A percentile compares a stretch with the other conserved stretches of the same genome.
Conservation (phyloP, 2,797 vertebrate genomes). For the Ciconia nigra region DNA sequence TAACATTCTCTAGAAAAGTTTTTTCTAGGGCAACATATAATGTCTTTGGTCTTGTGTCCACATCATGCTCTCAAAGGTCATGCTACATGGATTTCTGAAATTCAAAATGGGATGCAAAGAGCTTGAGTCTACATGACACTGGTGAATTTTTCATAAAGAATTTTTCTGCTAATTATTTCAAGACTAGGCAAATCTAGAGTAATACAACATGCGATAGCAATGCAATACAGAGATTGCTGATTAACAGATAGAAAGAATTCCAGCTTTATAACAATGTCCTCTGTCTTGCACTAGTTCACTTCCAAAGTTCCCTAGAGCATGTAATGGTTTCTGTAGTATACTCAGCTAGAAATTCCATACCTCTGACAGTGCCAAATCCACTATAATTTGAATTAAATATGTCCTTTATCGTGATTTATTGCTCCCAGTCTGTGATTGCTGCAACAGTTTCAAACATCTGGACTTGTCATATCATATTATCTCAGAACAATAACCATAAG, state of each 20-base stretch:
- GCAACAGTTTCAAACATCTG: conserved; percentile 42
- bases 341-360: conserved; percentile 1
- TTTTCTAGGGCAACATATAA: neutral
- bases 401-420: conserved; percentile 24
- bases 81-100: neutral
- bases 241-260: neutral
- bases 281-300: neutral
- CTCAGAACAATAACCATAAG: conserved; percentile 21
- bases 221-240: neutral
- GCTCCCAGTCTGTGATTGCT: neutral
- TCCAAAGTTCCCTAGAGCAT: neutral
- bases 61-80: neutral
- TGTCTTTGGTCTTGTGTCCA: neutral
- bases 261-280: neutral
- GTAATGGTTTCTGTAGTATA: neutral
- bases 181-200: neutral
- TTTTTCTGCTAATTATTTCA: conserved; percentile 15
- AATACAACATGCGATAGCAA: neutral
- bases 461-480: neutral
- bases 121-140: neutral
- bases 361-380: neutral
- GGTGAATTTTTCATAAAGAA: neutral
- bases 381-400: neutral
- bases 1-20: neutral
- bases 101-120: neutral